phyloP scores from a whole-genome alignment of 2,797 vertebrate genomes.

The Martes flavigula region DNA sequence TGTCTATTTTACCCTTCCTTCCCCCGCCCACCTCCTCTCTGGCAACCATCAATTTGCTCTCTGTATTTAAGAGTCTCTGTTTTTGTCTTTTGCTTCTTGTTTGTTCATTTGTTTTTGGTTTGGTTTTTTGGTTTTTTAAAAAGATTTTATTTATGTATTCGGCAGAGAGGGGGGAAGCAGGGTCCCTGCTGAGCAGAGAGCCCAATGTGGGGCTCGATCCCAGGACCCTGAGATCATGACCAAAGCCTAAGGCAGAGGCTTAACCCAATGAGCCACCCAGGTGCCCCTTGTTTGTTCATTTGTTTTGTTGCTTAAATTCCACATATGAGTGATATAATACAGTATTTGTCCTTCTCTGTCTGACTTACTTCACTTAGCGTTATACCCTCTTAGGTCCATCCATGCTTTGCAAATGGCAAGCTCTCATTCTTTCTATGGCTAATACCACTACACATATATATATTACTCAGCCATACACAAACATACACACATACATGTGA shows the following conservation, averaged over 20 bases:
- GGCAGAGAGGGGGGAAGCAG: too few species aligned
- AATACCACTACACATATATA: too few species aligned
- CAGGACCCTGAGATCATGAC: too few species aligned
- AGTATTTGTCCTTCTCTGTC: neutral
- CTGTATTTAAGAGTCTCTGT: neutral
- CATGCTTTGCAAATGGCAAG: neutral
- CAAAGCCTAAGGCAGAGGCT: too few species aligned
- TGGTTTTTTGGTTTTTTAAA: neutral
- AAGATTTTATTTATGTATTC: too few species aligned
- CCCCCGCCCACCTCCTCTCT: neutral
- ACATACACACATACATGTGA: too few species aligned
- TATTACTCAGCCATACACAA: neutral
- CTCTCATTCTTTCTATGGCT: neutral
- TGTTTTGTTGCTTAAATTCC: neutral
- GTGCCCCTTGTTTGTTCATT: neutral
- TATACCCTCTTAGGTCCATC: neutral
- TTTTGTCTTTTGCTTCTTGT: neutral
- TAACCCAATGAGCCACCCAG: too few species aligned
- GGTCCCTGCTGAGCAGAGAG: too few species aligned
- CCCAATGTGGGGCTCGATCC: too few species aligned
- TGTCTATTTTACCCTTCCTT: neutral
- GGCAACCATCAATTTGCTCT: too few species aligned
- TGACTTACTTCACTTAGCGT: neutral
- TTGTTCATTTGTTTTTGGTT: too few species aligned
- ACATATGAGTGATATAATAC: neutral